Percentiles rank a stretch among this genome's conserved stretches.
These are phyloP conservation scores for Ctenochaetus hawaiiensis DNA, from an alignment of 2,797 vertebrate species.

Conservation along the genomic window DNA sequence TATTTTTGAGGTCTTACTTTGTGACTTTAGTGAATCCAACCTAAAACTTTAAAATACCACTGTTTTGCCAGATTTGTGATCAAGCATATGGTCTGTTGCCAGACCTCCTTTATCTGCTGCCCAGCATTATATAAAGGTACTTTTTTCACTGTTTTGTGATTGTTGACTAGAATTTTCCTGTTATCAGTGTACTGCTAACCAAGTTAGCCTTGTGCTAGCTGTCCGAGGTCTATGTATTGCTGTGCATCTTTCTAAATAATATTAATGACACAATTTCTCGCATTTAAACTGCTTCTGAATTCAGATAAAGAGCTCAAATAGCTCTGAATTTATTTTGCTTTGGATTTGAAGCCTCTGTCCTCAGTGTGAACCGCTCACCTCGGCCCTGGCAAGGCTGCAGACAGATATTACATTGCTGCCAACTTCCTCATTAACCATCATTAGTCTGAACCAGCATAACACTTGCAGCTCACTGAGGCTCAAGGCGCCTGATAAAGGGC, in stretches of 20 bases:
- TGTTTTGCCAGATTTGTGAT: too few relatives aligned
- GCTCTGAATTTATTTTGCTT: constrained; percentile 32
- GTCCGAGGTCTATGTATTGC: neutral
- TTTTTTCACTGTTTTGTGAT: too few relatives aligned
- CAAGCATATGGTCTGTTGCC: too few relatives aligned
- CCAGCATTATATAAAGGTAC: neutral
- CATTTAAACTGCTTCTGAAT: neutral
- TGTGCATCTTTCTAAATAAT: too few relatives aligned
- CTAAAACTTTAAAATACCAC: too few relatives aligned
- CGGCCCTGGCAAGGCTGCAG: constrained; percentile 54
- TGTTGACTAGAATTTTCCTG: too few relatives aligned
- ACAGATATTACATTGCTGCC: constrained; percentile 58
- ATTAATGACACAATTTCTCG: neutral
- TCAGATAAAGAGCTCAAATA: constrained; percentile 10
- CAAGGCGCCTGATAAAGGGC: constrained; percentile 56
- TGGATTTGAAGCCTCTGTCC: constrained; percentile 57
- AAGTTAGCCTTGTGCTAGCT: neutral
- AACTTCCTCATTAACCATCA: constrained; percentile 73
- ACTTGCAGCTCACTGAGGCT: constrained; percentile 55
- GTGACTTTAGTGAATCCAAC: too few relatives aligned
- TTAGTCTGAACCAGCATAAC: constrained; percentile 66
- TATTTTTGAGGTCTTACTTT: too few relatives aligned
- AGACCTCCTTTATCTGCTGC: too few relatives aligned
- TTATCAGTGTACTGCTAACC: neutral
- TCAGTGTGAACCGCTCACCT: constrained; percentile 60